A percentile compares a stretch with the other conserved stretches of the same genome.
These are phyloP conservation scores for Drosophila biarmipes DNA, from an alignment of 1,140 invertebrate species.

Conservation along the genomic window DNA sequence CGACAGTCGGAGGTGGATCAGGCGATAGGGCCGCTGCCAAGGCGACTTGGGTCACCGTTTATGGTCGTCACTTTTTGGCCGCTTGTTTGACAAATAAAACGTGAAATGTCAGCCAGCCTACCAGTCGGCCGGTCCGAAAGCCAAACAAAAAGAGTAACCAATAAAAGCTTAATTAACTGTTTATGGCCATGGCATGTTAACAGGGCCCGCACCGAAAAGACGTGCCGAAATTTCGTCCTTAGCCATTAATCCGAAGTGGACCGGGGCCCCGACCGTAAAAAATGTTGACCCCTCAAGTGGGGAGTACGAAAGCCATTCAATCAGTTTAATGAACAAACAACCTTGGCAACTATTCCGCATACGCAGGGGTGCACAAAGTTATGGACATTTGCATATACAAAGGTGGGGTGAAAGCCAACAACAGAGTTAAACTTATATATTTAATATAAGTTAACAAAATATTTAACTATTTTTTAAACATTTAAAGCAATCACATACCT, in stretches of 20 bases:
- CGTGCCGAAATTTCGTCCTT: constrained; percentile 39
- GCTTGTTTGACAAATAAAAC: constrained; percentile 80
- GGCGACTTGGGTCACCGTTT: constrained; percentile 53
- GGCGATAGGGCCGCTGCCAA: constrained; percentile 11
- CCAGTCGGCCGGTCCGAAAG: constrained; percentile 14
- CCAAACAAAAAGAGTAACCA: constrained; percentile 75
- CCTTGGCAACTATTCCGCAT: not conserved
- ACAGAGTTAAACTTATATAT: too few species aligned
- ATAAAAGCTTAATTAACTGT: constrained; percentile 84
- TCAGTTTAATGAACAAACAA: constrained; percentile 8
- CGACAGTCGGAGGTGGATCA: constrained; percentile 19
- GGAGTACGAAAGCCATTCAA: not conserved
- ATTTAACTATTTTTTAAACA: too few species aligned
- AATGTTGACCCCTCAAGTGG: not conserved
- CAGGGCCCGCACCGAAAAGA: constrained; percentile 39
- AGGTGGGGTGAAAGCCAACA: not conserved
- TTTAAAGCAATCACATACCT: not conserved
- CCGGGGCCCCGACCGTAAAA: constrained; percentile 5
- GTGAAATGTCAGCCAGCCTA: constrained; percentile 65
- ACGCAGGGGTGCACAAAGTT: not conserved
- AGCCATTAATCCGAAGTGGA: constrained; percentile 63
- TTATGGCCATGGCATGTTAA: constrained; percentile 80
- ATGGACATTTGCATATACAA: not conserved
- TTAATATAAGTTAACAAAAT: too few species aligned
- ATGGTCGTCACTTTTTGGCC: constrained; percentile 75